Evolutionary conservation across 2,888 invertebrate species (phyloP).

Genomic region (Athalia cordata): DNA sequence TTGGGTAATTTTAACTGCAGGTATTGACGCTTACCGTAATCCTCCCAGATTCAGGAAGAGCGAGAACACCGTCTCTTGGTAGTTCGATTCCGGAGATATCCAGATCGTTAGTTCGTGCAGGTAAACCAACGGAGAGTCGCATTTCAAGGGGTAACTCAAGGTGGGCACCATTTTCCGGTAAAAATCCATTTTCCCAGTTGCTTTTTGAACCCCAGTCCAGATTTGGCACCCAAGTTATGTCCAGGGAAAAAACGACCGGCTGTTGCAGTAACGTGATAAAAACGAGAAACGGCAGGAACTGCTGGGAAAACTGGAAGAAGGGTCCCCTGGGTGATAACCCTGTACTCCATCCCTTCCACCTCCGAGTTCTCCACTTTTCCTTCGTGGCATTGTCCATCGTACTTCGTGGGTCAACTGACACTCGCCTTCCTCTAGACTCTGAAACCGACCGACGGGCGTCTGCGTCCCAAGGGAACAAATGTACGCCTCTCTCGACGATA

Average conservation of each 20-base stretch:
- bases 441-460: slow-evolving; percentile 10
- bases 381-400: slow-evolving; percentile 16
- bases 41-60: slow-evolving; percentile 59
- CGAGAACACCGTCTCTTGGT: slow-evolving; percentile 62
- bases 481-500: slow-evolving; percentile 35
- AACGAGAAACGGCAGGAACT: background rate
- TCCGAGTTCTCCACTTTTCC: background rate
- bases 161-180: slow-evolving; percentile 61
- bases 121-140: slow-evolving; percentile 66
- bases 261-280: background rate
- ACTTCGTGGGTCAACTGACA: slow-evolving; percentile 6
- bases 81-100: slow-evolving; percentile 59
- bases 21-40: slow-evolving; percentile 54
- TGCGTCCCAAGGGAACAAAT: slow-evolving; percentile 18
- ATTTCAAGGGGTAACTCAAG: slow-evolving; percentile 65
- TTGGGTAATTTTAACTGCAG: background rate
- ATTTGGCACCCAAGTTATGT: slow-evolving; percentile 66
- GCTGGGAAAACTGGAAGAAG: too few relatives aligned
- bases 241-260: slow-evolving; percentile 32
- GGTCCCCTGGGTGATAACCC: slow-evolving; percentile 4
- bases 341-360: background rate
- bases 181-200: slow-evolving; percentile 62
- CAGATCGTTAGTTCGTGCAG: slow-evolving; percentile 44
- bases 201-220: slow-evolving; percentile 63
- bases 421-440: slow-evolving; percentile 1